Evolutionary conservation across 1,140 invertebrate genomes (phyloP), one percentile per base, ranked within the genome.

Genomic region (Eubasilissa regina): DNA sequence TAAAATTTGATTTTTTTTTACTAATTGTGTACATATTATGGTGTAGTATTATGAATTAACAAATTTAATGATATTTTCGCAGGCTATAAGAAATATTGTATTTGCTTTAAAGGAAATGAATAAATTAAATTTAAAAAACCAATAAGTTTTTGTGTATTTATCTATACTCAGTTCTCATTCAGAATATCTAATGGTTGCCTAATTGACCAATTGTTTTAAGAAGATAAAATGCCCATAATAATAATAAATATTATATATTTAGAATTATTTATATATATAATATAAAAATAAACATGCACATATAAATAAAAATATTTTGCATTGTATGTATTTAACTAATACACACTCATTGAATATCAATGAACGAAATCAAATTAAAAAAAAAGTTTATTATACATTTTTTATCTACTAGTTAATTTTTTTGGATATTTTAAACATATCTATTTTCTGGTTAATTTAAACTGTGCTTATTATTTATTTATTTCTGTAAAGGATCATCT

Each of bases 261-360:
- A 12, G 19, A 25, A 35, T 25, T 64, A 64, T 25, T 64, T 64
- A 43, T 1, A 64, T 25, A 35, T 35, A 64, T n/a, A 64, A 64
- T 43, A n/a, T 3, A 44, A 12, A 13, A n/a, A 44, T 64, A 10
- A n/a, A 35, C 35, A 64, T 25, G 35, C 35, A 0, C 12, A 35
- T 7, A 64, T 35, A n/a, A 13, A 10, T 62, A 21, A 45, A 44
- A 15, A 66, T 44, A 68, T 45, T 68, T 73, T 73, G 68, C 68
- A 73, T 53, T 73, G 47, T 48, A 77, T 73, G 47, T 48, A 77
- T 44, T 76, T 58, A 76, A 64, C 55, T 76, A 81, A 75, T 79
- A 81, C 77, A 79, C 62, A 35, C 62, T 75, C 80, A 81, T 81
- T 81, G 77, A 81, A 81, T 81, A 81, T 79, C 80, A 81, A 81